These are phyloP conservation scores for Hypolimnas misippus DNA, from an alignment of 2,888 invertebrate genomes.

Conservation along the genomic window DNA sequence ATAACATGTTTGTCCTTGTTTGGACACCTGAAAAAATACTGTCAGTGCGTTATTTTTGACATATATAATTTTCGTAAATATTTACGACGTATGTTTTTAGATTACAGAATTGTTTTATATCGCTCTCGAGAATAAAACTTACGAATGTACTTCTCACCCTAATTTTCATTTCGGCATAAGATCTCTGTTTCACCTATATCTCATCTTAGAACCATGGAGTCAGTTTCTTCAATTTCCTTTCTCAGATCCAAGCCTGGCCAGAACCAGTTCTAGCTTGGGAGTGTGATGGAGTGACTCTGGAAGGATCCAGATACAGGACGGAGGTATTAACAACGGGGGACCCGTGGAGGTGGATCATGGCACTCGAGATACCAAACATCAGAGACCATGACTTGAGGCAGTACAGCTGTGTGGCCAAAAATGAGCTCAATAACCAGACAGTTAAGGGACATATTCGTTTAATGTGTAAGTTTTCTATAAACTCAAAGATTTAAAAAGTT, in stretches of 20 bases:
- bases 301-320: constrained; percentile 73
- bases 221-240: no score
- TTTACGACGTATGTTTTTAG: no score
- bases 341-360: constrained; percentile 89
- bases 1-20: no score
- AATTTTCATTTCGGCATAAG: no score
- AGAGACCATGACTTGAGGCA: constrained; percentile 87
- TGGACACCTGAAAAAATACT: no score
- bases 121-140: no score
- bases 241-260: constrained; percentile 92
- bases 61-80: no score
- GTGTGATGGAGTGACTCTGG: constrained; percentile 89
- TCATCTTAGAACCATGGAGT: no score
- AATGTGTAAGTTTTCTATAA: constrained; percentile 60
- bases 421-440: constrained; percentile 90
- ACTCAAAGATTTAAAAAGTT: not conserved
- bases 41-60: no score
- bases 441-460: constrained; percentile 86
- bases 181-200: no score
- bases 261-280: constrained; percentile 95
- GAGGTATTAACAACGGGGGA: constrained; percentile 66
- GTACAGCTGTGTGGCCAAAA: constrained; percentile 94
- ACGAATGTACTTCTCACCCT: no score
- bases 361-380: constrained; percentile 89
- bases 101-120: no score